A percentile compares a stretch with the other conserved stretches of the same genome.
These are phyloP conservation scores for Platycheirus rosarum DNA, from an alignment of 2,888 invertebrate species.

Conservation along the genomic window DNA sequence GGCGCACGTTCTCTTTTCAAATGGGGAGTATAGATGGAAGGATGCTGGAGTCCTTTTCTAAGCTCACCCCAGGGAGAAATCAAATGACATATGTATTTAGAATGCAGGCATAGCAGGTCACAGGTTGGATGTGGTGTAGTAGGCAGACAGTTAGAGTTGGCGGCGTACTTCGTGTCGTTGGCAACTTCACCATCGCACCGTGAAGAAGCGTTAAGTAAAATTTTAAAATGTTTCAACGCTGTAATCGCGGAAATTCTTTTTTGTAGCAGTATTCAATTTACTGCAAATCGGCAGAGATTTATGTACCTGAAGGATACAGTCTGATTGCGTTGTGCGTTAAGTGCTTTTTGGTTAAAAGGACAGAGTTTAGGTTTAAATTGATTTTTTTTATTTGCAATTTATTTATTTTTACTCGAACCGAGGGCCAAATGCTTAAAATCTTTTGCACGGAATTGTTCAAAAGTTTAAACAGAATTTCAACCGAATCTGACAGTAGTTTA, in stretches of 20 bases:
- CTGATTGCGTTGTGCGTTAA: conserved; percentile 43
- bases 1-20: neutral
- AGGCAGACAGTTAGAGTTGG: conserved; percentile 5
- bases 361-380: neutral
- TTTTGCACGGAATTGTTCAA: too few relatives aligned
- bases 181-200: conserved; percentile 21
- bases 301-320: conserved; percentile 65
- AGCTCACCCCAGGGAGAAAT: conserved; percentile 47
- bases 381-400: neutral
- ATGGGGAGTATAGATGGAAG: conserved; percentile 27
- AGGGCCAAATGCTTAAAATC: too few relatives aligned
- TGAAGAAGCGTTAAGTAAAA: conserved; percentile 21
- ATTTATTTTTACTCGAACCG: too few relatives aligned
- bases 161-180: conserved; percentile 14
- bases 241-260: conserved; percentile 37
- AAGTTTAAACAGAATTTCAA: too few relatives aligned
- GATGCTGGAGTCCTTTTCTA: conserved; percentile 8
- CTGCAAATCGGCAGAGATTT: conserved; percentile 64
- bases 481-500: too few relatives aligned
- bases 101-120: conserved; percentile 43
- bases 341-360: conserved; percentile 44
- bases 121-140: conserved; percentile 11
- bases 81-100: conserved; percentile 68
- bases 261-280: conserved; percentile 52
- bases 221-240: conserved; percentile 46